Evolutionary conservation across 2,797 vertebrate genomes (phyloP), one percentile per base, ranked within the genome.

Genomic region (Sparidentex hasta): DNA sequence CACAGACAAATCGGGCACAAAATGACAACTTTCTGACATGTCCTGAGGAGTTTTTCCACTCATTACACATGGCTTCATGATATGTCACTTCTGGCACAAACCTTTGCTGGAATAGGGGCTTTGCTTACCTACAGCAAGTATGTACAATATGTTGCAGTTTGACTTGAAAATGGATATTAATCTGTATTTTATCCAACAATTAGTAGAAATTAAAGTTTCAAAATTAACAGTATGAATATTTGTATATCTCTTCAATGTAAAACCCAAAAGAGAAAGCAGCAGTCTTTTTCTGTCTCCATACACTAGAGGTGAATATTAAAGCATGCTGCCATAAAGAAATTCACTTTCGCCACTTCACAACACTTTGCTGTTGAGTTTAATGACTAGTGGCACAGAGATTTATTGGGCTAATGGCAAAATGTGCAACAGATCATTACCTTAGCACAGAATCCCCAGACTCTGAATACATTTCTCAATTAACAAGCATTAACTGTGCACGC

Each of bases 351-450:
- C 13, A 47, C 77, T 87, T 71, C 41, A 75, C 70, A 81, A 38
- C 81, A 79, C 74, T 83, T 70, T 87, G 81, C 74, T 64, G 83
- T 85, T 83, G 73, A 71, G 67, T 83, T 90, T 90, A 92, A 93
- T 92, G 87, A 90, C 74, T 76, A 76, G 67, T 77, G 86, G 64
- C 65, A 47, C 8, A 48, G 58, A 77, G 82, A 92, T 92, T 83
- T 89, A 94, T 90, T 86, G 78, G 74, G 81, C 86, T 91, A 92
- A 92, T 89, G 84, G 90, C 73, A 77, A 74, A 87, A 83, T 75
- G 58, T 76, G 82, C 33, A 77, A 91, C 92, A 92, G 82, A 89
- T 94, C 92, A 93, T 94, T 92, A 93, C 76, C 79, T 86, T 89
- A 64, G 83, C 62, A 82, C 43, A 67, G 64, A 87, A 83, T 64